These are phyloP conservation scores for Hetaerina titia DNA, from an alignment of 2,888 invertebrate species.

Conservation along the genomic window DNA sequence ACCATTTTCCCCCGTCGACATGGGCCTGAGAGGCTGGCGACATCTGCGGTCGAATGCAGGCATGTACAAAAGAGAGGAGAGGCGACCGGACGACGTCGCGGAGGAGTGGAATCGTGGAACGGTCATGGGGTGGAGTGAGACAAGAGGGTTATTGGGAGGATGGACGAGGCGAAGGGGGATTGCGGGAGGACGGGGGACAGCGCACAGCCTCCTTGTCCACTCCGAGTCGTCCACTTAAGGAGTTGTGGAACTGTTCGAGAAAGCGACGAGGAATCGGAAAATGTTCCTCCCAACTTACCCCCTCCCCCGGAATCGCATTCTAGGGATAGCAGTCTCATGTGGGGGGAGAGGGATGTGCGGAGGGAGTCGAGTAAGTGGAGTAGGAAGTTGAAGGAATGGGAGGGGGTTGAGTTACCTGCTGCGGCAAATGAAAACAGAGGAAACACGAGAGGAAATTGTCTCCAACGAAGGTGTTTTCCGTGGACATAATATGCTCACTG, in stretches of 20 bases:
- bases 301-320: too few species aligned
- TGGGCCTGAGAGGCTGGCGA: neutral
- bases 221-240: constrained; percentile 27
- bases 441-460: neutral
- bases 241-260: constrained; percentile 31
- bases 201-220: neutral
- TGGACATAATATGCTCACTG: neutral
- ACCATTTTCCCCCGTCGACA: neutral
- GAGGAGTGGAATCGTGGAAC: neutral
- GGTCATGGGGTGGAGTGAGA: neutral
- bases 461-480: neutral
- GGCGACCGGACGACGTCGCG: neutral
- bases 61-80: neutral
- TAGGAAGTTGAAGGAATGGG: neutral
- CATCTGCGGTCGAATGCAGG: neutral
- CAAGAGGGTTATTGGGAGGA: neutral
- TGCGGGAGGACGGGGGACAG: neutral
- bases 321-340: neutral
- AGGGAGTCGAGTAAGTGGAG: neutral
- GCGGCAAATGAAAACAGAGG: neutral
- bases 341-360: too few species aligned
- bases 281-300: neutral
- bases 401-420: neutral
- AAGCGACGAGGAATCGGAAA: constrained; percentile 47
- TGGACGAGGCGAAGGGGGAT: neutral